These are phyloP conservation scores for Gallinago undulata DNA, from an alignment of 2,113 vertebrate species.

Conservation along the genomic window DNA sequence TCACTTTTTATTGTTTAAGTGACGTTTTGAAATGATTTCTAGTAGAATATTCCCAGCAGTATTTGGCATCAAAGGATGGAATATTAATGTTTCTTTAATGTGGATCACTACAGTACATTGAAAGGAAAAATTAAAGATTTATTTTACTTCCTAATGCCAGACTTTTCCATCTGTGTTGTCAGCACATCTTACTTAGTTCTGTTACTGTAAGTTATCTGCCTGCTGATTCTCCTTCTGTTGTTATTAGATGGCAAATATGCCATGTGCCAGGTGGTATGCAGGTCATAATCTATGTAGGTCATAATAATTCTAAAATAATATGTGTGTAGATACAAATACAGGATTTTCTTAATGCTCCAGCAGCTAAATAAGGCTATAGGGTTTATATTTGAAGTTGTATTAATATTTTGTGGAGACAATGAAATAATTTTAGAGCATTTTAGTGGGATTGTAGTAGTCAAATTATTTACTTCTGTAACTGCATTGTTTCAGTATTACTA, in stretches of 20 bases:
- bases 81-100: constrained; percentile 29
- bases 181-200: constrained; percentile 37
- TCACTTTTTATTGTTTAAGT: constrained; percentile 26
- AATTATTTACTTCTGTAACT: background rate
- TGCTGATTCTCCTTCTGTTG: constrained; percentile 67
- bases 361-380: background rate
- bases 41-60: constrained; percentile 19
- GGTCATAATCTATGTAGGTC: constrained; percentile 46
- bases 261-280: constrained; percentile 32
- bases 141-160: constrained; percentile 35
- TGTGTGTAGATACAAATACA: background rate
- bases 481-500: background rate
- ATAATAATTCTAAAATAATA: background rate
- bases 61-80: constrained; percentile 17
- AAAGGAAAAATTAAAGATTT: constrained; percentile 20
- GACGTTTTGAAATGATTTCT: background rate
- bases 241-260: constrained; percentile 46
- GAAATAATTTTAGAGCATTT: background rate
- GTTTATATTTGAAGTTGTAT: background rate
- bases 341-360: background rate
- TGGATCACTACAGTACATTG: background rate
- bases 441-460: background rate
- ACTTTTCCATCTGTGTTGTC: constrained; percentile 53
- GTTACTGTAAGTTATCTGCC: constrained; percentile 44
- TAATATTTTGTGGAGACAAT: background rate